Percentiles rank a stretch among this genome's conserved stretches.
These are phyloP conservation scores for Ictalurus punctatus DNA, from an alignment of 2,113 vertebrate genomes.

Conservation along the genomic window DNA sequence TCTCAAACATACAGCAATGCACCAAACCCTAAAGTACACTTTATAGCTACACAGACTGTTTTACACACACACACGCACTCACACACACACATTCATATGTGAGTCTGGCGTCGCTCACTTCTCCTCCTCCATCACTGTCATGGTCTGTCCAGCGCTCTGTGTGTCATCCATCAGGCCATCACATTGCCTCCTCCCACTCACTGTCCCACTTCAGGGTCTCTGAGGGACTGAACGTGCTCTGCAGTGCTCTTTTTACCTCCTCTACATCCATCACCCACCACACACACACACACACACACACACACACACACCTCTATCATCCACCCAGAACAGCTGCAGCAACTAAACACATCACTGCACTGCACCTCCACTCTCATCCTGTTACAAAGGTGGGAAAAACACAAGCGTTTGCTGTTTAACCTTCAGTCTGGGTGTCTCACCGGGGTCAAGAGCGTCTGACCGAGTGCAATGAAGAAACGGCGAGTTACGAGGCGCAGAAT, in stretches of 20 bases:
- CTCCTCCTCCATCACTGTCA: constrained; percentile 40
- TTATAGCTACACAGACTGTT: background rate
- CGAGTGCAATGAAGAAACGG: constrained; percentile 9
- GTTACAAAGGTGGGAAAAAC: constrained; percentile 19
- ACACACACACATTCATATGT: constrained; percentile 28
- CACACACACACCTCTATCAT: constrained; percentile 15
- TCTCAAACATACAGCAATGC: constrained; percentile 6
- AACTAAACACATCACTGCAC: constrained; percentile 26
- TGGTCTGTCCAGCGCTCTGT: constrained; percentile 3
- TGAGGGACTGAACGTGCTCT: constrained; percentile 19
- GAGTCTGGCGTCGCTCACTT: background rate
- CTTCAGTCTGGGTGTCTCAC: constrained; percentile 26
- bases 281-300: background rate
- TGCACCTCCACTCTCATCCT: constrained; percentile 12
- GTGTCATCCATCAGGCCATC: constrained; percentile 41
- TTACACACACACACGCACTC: background rate
- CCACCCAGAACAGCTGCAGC: constrained; percentile 20
- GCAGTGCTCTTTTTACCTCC: constrained; percentile 20
- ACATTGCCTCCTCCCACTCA: constrained; percentile 16
- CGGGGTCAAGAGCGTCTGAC: constrained; percentile 21
- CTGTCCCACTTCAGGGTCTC: constrained; percentile 24
- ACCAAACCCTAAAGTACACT: background rate
- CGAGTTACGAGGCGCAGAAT: background rate
- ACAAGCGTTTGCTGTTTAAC: constrained; percentile 14
- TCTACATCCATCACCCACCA: constrained; percentile 26